Evolutionary conservation across 2,888 invertebrate genomes (phyloP), one percentile per base, ranked within the genome.

Genomic region (Chloroclysta siterata): DNA sequence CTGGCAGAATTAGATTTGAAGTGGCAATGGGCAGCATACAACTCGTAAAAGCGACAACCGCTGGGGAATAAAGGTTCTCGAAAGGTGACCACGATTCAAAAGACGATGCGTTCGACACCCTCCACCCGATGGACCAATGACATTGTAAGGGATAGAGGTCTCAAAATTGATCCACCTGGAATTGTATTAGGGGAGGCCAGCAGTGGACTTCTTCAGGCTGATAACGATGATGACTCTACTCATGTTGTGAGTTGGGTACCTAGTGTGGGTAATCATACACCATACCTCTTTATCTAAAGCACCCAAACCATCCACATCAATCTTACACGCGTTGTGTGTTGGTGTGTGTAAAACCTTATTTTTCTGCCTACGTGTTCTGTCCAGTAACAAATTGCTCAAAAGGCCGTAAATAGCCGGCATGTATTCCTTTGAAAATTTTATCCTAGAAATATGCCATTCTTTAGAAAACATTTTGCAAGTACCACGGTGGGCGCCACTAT

Each of bases 341-440:
- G 22, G 14, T 5, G 57, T 17, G 53, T 46, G 22, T 46, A 51
- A 61, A 63, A 59, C 57, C 54, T 52, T 54, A 59, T 65, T 60
- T 67, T 64, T 60, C 41, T 55, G 61, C 58, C 60, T 56, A 59
- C 63, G 36, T 51, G 48, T 54, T 54, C 46, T 36, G 68, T 66
- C 65, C 65, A 59, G 60, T 41, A 63, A 65, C 70, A 70, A 72
- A 70, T 68, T 66, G 68, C 60, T 68, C 70, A 64, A 62, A 65
- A 60, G 62, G 53, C 63, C 66, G 70, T 67, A 65, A 59, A 54
- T 64, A 69, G 59, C 69, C 68, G 60, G 60, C 56, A 67, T 70
- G 68, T 51, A 58, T 58, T 57, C 60, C 68, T 70, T 72, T 70
- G 69, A 69, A 62, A 62, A 70, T 66, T 65, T 67, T 67, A 67